Evolutionary conservation across 2,888 invertebrate species (phyloP).

Genomic region (Xestia rhomboidea): DNA sequence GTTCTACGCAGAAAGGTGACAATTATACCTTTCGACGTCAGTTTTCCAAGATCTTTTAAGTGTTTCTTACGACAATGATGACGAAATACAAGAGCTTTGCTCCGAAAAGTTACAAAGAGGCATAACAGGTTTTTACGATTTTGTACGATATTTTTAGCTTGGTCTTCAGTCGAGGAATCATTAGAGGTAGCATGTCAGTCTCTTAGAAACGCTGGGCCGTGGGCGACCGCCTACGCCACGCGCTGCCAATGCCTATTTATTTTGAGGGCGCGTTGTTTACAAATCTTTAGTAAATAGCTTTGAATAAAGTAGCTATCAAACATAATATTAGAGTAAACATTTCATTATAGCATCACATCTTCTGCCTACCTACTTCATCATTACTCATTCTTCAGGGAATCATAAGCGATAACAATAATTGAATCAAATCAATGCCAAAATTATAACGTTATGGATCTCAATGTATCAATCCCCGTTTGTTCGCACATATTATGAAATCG

Average conservation of each 20-base stretch:
- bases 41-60: background rate
- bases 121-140: slow-evolving; percentile 4
- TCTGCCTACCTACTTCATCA: too few species aligned
- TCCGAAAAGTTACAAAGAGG: background rate
- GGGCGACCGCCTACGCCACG: slow-evolving; percentile 37
- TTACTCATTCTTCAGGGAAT: background rate
- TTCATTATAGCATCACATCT: background rate
- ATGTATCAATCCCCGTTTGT: too few species aligned
- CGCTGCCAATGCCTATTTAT: slow-evolving; percentile 28
- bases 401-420: background rate
- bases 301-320: slow-evolving; percentile 1
- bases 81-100: slow-evolving; percentile 12
- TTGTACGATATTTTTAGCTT: slow-evolving; percentile 42
- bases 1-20: background rate
- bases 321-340: background rate
- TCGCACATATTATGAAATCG: background rate
- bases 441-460: slow-evolving; percentile 1
- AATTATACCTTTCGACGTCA: background rate
- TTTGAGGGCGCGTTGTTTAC: slow-evolving; percentile 21
- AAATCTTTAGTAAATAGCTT: slow-evolving; percentile 26
- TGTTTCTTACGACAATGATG: slow-evolving; percentile 13
- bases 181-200: slow-evolving; percentile 17
- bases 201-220: slow-evolving; percentile 13
- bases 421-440: slow-evolving; percentile 4
- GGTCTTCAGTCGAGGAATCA: slow-evolving; percentile 12